Base-by-base conservation (phyloP, 1,140 invertebrate species). In the Goniozus legneri region DNA sequence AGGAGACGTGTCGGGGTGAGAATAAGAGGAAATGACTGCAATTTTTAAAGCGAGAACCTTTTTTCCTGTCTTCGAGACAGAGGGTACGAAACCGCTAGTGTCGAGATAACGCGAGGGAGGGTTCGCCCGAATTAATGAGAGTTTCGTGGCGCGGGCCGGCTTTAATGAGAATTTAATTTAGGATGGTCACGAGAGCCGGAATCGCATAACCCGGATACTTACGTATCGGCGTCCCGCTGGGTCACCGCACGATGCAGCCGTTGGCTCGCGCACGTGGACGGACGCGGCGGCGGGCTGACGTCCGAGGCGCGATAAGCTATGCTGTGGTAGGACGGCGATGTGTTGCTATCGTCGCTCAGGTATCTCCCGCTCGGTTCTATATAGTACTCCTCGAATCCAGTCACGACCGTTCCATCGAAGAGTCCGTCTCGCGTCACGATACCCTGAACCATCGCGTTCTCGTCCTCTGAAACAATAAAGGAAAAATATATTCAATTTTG, bases 391-490 rank as follows among this genome's bases (percentile, higher is more conserved):
- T 91, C 86, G 33, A 79, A 69, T 13, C 77, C 71, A 1, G 91
- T 91, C 50, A 81, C 81, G 47, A 96, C 86, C 16, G 86, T 88
- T 13, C 92, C 93, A 67, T 96, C 92, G 65, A 97, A 91, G 16
- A 93, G 77, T 44, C 93, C 93, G 39, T 92, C 86, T 35, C 80
- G 77, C 43, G 91, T 94, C 35, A 97, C 79, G 47, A 95, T 76
- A 16, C 92, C 93, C 60, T 90, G 84, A 19, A 95, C 90, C 41
- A 82, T 67, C n/a, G 90, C 84, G n/a, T 79, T 77, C 42, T 91
- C 87, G 58, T 92, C 90, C 79, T 86, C 89, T 92, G 80, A 2
- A 62, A 55, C 42, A 53, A 45, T 34, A 42, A 35, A 40, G 6
- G 18, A 64, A 51, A 54, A 44, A 10, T n/a, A n/a, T n/a, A n/a